phyloP scores from a whole-genome alignment of 2,113 vertebrate species.

The Pteropus alecto region DNA sequence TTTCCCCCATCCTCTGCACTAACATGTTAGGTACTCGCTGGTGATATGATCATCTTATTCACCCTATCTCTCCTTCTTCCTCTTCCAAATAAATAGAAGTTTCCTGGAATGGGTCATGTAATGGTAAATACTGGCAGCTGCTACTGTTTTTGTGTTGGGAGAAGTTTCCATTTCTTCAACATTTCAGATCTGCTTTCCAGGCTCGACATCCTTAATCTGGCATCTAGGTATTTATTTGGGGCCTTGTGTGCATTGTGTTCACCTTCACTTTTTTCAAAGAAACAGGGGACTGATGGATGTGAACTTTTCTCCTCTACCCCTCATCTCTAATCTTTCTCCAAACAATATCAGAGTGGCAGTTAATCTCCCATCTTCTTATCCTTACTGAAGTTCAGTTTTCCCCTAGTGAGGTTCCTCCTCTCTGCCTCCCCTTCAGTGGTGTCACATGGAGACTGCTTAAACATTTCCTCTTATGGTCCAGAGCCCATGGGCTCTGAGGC shows the following conservation, averaged over 20 bases:
- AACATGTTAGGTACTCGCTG: neutral
- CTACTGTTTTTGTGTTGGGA: neutral
- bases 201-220: neutral
- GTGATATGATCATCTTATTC: neutral
- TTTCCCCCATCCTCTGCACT: neutral
- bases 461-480: neutral
- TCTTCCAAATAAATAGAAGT: neutral
- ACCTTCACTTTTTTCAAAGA: neutral
- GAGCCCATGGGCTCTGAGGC: neutral
- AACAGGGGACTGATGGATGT: neutral
- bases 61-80: neutral
- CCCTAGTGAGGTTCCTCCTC: neutral
- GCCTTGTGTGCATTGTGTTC: neutral
- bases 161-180: neutral
- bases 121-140: neutral
- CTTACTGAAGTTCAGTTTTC: neutral
- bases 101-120: neutral
- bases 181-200: neutral
- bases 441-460: neutral
- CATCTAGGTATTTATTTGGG: neutral
- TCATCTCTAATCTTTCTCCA: neutral
- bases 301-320: neutral
- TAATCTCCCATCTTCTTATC: neutral
- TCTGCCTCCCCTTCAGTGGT: neutral
- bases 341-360: neutral